A percentile compares a stretch with the other conserved stretches of the same genome.
These are phyloP conservation scores for Ceuthmochares aereus DNA, from an alignment of 2,113 vertebrate genomes.

Conservation along the genomic window DNA sequence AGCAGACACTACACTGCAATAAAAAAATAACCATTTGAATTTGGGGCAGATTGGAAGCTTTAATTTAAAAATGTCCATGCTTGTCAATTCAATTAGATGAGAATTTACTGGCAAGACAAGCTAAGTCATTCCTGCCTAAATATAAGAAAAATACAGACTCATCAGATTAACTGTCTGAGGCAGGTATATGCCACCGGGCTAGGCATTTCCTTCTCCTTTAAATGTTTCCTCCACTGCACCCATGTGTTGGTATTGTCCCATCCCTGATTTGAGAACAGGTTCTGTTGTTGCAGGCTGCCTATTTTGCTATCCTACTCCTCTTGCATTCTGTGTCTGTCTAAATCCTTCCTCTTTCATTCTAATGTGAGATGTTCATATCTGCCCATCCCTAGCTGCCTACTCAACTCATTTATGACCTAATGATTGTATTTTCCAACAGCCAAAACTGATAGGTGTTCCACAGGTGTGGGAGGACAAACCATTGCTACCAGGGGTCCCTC, in stretches of 20 bases:
- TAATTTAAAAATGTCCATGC: conserved; percentile 56
- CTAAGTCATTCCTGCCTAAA: conserved; percentile 37
- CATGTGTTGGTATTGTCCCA: not conserved
- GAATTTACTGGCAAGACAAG: conserved; percentile 54
- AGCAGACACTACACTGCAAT: conserved; percentile 5
- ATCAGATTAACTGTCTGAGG: conserved; percentile 36
- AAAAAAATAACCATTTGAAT: conserved; percentile 39
- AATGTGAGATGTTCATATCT: not conserved
- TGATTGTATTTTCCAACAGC: not conserved
- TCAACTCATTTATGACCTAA: not conserved
- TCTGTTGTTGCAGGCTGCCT: not conserved
- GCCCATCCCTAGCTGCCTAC: not conserved
- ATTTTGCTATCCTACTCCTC: not conserved
- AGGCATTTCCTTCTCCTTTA: not conserved
- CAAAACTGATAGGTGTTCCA: not conserved
- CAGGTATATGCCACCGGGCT: conserved; percentile 23
- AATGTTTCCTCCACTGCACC: not conserved
- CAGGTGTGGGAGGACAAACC: not conserved
- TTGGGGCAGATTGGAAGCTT: conserved; percentile 46
- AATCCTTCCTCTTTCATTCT: not conserved
- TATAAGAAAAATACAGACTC: conserved; percentile 14
- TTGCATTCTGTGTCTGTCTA: not conserved
- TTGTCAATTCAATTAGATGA: conserved; percentile 63
- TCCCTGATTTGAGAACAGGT: not conserved
- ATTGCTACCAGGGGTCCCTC: not conserved